Percentiles rank a stretch among this genome's conserved stretches.
Evolutionary conservation across 2,797 vertebrate genomes (phyloP).

Genomic region (Eremophila alpestris): DNA sequence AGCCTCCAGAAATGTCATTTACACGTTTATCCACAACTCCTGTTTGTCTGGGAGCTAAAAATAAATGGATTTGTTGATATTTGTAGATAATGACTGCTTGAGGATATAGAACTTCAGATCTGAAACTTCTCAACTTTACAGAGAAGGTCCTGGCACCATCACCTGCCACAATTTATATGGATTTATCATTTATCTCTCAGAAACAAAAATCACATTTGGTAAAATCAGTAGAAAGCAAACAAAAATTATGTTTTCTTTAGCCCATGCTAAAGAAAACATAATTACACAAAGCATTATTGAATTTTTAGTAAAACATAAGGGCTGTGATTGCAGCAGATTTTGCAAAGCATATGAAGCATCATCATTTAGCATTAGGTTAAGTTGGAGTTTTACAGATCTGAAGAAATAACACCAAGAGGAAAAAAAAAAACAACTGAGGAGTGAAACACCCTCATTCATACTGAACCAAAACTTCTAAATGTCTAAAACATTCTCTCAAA

Average conservation of each 20-base stretch:
- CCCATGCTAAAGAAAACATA: not conserved
- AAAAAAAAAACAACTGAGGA: not conserved
- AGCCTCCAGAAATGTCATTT: not conserved
- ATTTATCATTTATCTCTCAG: not conserved
- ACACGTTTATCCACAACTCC: not conserved
- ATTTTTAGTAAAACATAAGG: not conserved
- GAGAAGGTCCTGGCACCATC: not conserved
- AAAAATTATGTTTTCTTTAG: not conserved
- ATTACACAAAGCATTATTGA: not conserved
- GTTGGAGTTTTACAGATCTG: not conserved
- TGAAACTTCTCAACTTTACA: not conserved
- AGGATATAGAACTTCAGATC: not conserved
- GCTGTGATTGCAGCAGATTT: not conserved
- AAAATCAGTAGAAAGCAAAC: not conserved
- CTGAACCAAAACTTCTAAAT: not conserved
- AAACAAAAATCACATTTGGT: not conserved
- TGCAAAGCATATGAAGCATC: not conserved
- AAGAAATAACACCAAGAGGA: not conserved
- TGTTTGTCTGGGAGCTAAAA: not conserved
- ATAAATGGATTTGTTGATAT: not conserved
- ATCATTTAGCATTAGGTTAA: not conserved
- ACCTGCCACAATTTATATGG: not conserved
- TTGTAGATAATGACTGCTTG: not conserved
- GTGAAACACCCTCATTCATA: not conserved
- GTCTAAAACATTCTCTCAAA: not conserved